Base-by-base conservation (phyloP, 2,888 invertebrate species). In the Drosophila anomelani region DNA sequence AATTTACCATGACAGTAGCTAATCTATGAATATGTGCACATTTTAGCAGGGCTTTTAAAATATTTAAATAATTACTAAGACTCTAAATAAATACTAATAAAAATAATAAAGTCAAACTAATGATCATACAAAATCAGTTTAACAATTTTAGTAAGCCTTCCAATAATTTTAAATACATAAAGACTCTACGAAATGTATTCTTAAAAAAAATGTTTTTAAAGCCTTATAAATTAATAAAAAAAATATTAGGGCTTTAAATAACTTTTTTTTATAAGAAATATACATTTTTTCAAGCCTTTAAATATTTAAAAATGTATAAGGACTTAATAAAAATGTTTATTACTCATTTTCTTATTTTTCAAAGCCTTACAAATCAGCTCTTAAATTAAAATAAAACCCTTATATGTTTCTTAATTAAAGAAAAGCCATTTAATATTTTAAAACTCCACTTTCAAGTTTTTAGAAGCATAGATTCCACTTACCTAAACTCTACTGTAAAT, bases 401-500 rank as follows among this genome's bases (percentile, higher is more conserved):
- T 1, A 43, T 3, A 12, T 6, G 12, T 13, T 13, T 3, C 43
- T 17, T 12, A 20, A 43, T 6, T 6, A 43, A 20, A 3, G 3
- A 6, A 23, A 15, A 13, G 0, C 1, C 1, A 3, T 9, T 47
- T 2, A n/a, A 3, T n/a, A 47, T n/a, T 29, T 10, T 5, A 5
- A n/a, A 10, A n/a, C 12, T 12, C 4, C 0, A 12, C 0, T 7
- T 17, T 4, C 2, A 7, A 7, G n/a, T 8, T 49, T 7, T 0
- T 7, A 13, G 32, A 32, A 17, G 2, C 17, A 34, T 1, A 15
- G 13, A 23, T 36, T 15, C 36, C 4, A 36, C 34, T 29, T 38
- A 15, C 4, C 1, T 13, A 38, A 34, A 4, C 13, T 12, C 34
- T 9, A 29, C 66, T 67, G 56, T 47, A 47, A 20, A 34, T 26